Evolutionary conservation across 2,888 invertebrate genomes (phyloP), one percentile per base, ranked within the genome.

Genomic region (Ditula angustiorana): DNA sequence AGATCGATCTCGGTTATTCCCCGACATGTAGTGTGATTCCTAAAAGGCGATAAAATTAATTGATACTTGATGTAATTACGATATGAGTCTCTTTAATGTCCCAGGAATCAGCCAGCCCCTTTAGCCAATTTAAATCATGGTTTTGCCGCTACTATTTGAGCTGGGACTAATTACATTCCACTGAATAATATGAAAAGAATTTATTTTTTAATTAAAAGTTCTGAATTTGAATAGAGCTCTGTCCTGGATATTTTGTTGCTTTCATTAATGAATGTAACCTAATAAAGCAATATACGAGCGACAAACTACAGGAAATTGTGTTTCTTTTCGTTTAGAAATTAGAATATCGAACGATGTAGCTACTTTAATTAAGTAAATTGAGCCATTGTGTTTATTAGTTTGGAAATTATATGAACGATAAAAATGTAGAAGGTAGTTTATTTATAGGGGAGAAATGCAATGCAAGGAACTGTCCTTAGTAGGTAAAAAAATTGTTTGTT

Each of bases 151-250:
- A 23, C 16, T 30, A 30, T 57, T 35, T 33, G 26, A 8, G 50
- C 44, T 13, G 46, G 19, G 35, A 33, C 26, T 58, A 63, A 63
- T 58, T 58, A 58, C 46, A 58, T 63, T 52, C 35, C 13, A 26
- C 33, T 35, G 58, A 23, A 52, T 63, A 46, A 52, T 41, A 50
- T 63, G 44, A 63, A 44, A 57, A 50, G 62, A 57, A 57, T 41
- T 44, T 57, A 50, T 63, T 63, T 62, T 50, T 50, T 63, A 37
- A 55, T 50, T 57, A 57, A 41, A 57, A 44, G 24, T 50, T 55
- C 23, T 50, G 24, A 21, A 41, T 44, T 57, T 57, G 50, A 49
- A 41, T 44, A 33, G 44, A 62, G 30, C 37, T 21, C 10, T 44
- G 57, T 16, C 24, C 24, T 57, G 37, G 19, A 49, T 55, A 47